phyloP scores from a whole-genome alignment of 2,888 invertebrate genomes.

The Steinernema hermaphroditum region DNA sequence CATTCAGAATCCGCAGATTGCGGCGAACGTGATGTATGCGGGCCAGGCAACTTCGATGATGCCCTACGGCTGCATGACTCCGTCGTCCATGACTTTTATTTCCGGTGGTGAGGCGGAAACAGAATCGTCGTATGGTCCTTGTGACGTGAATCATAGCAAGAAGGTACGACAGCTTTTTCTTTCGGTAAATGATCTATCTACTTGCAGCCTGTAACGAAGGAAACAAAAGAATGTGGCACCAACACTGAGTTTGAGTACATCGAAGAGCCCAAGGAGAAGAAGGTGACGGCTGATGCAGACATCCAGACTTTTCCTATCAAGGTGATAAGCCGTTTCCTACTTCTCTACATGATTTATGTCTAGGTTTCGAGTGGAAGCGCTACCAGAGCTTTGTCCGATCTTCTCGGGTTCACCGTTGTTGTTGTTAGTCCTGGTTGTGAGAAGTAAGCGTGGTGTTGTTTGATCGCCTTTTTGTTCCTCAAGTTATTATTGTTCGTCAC shows the following conservation, averaged over 20 bases:
- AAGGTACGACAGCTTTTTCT: not conserved
- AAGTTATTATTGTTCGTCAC: not conserved
- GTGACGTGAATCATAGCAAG: not conserved
- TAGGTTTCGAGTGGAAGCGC: too few relatives aligned
- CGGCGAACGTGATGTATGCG: not conserved
- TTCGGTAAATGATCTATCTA: too few relatives aligned
- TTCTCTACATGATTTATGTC: not conserved
- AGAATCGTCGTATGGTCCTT: not conserved
- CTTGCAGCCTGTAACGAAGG: too few relatives aligned
- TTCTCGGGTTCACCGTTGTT: not conserved
- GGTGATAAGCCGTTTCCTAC: not conserved
- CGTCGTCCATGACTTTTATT: not conserved
- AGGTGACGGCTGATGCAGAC: not conserved
- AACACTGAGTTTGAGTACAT: not conserved
- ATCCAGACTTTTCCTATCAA: not conserved
- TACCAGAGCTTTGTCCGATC: not conserved
- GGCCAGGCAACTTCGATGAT: not conserved
- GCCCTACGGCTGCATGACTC: not conserved
- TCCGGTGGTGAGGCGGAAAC: not conserved
- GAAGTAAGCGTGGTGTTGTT: not conserved
- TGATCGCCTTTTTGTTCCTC: not conserved
- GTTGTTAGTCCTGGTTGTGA: not conserved
- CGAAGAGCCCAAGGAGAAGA: not conserved
- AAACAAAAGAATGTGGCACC: too few relatives aligned
- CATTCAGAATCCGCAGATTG: not conserved